Conservation (phyloP, 2,113 vertebrate genomes). For the Garra rufa region DNA sequence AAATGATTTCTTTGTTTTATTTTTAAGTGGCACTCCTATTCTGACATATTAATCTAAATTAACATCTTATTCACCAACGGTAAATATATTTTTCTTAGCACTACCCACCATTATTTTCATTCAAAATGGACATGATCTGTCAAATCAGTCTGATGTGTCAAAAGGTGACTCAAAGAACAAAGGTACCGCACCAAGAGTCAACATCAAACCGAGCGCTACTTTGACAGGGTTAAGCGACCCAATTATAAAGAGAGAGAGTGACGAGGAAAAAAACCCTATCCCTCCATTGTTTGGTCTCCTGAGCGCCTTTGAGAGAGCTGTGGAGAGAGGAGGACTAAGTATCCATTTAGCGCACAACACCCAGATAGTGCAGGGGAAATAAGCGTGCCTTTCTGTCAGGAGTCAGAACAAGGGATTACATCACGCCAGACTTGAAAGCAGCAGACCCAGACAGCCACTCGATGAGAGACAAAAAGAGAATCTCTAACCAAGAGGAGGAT, state of each 20-base stretch:
- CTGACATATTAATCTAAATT: background rate
- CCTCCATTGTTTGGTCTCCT: slow-evolving; percentile 37
- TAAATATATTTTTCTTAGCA: background rate
- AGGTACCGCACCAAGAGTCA: slow-evolving; percentile 5
- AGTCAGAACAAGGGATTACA: slow-evolving; percentile 62
- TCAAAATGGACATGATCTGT: background rate
- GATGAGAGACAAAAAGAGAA: slow-evolving; percentile 56
- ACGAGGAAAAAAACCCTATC: background rate
- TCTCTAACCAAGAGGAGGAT: slow-evolving; percentile 56
- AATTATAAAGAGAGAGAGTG: slow-evolving; percentile 41
- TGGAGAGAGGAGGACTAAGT: slow-evolving; percentile 35
- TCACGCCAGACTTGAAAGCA: slow-evolving; percentile 61
- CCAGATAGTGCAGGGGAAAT: slow-evolving; percentile 39
- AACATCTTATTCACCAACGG: background rate
- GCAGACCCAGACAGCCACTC: slow-evolving; percentile 56
- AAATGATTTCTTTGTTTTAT: background rate
- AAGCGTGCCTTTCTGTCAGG: slow-evolving; percentile 53
- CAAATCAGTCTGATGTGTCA: slow-evolving; percentile 2
- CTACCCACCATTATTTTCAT: background rate
- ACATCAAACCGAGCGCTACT: background rate
- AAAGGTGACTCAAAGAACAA: slow-evolving; percentile 15
- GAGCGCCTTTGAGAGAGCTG: slow-evolving; percentile 43
- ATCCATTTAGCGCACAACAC: slow-evolving; percentile 50
- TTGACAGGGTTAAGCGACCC: slow-evolving; percentile 33
- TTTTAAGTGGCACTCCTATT: background rate